Conservation (phyloP, 1,140 invertebrate genomes). For the Aphelinus atriplicis region DNA sequence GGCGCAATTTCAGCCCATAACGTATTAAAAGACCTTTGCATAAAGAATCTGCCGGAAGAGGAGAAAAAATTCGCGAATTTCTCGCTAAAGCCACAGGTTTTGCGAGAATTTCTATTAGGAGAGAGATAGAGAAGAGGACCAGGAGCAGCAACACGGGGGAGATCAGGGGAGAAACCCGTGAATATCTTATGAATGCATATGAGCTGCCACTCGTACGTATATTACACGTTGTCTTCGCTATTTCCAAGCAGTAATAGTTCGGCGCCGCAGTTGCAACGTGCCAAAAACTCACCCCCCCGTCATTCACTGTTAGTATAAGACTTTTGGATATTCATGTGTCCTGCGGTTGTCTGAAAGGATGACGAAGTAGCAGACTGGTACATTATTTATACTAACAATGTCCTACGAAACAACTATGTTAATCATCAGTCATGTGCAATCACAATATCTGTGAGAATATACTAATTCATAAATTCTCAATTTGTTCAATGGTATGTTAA, state of each 20-base stretch:
- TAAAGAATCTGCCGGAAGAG: background rate
- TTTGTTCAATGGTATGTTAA: too few relatives aligned
- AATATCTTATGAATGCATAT: slow-evolving; percentile 60
- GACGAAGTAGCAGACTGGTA: too few relatives aligned
- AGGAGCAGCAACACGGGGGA: background rate
- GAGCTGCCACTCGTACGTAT: slow-evolving; percentile 46
- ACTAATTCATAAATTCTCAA: too few relatives aligned
- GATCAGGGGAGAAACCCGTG: slow-evolving; percentile 42
- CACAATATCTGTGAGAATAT: too few relatives aligned
- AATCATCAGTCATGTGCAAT: too few relatives aligned
- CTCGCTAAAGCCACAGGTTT: slow-evolving; percentile 13
- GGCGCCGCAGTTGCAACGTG: slow-evolving; percentile 33
- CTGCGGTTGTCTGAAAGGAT: too few relatives aligned
- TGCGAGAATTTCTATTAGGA: slow-evolving; percentile 43
- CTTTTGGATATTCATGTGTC: too few relatives aligned
- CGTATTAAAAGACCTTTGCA: slow-evolving; percentile 8
- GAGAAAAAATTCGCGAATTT: background rate
- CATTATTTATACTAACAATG: too few relatives aligned
- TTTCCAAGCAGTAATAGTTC: too few relatives aligned
- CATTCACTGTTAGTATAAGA: too few relatives aligned
- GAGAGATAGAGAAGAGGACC: slow-evolving; percentile 31
- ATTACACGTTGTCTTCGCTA: slow-evolving; percentile 48
- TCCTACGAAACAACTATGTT: too few relatives aligned
- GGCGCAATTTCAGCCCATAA: background rate
- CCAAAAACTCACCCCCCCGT: too few relatives aligned